A percentile compares a stretch with the other conserved stretches of the same genome.
phyloP scores from a whole-genome alignment of 2,113 vertebrate species.

The Smithornis capensis region DNA sequence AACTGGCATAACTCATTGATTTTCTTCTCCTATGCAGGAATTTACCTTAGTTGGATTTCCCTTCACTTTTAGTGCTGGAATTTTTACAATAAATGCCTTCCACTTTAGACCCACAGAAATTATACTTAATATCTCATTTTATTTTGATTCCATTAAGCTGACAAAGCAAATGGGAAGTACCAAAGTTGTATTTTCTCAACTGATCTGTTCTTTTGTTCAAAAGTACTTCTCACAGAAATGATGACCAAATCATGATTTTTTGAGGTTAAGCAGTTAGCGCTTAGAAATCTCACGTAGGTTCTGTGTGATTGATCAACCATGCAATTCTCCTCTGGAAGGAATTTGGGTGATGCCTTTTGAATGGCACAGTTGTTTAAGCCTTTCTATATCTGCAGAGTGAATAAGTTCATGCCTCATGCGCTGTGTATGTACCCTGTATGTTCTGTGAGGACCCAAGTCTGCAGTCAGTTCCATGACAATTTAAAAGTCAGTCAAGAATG shows the following conservation, averaged over 20 bases:
- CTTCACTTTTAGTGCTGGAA: background rate
- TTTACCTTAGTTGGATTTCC: background rate
- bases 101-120: background rate
- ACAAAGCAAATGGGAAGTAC: background rate
- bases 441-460: background rate
- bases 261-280: background rate
- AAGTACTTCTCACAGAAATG: background rate
- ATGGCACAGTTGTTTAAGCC: background rate
- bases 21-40: background rate
- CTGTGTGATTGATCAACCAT: background rate
- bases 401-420: background rate
- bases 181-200: background rate
- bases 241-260: background rate
- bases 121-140: background rate
- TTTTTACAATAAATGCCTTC: background rate
- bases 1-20: conserved; percentile 4
- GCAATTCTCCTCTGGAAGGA: background rate
- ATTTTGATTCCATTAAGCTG: background rate
- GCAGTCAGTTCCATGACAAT: background rate
- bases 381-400: background rate
- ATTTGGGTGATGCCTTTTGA: background rate
- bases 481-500: background rate
- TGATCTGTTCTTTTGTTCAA: background rate
- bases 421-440: background rate
- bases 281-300: background rate